Evolutionary conservation across 2,113 vertebrate species (phyloP), one percentile per base, ranked within the genome.

Genomic region (Garra rufa): DNA sequence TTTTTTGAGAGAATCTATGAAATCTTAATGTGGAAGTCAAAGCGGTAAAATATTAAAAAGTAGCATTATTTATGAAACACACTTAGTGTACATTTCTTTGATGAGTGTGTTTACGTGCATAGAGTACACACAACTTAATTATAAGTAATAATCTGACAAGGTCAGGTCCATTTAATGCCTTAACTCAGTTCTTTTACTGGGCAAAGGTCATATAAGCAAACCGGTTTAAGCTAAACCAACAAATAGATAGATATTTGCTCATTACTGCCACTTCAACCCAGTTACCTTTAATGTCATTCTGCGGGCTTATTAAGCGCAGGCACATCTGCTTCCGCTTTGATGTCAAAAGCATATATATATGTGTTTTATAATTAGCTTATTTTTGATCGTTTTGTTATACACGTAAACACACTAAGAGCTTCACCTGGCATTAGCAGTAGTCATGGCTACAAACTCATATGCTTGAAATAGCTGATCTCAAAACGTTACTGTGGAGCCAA

Each of bases 381-480:
- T 13, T 65, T 70, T 70, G 0, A 13, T 43, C 2, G 5, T 24
- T 43, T 5, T 71, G 4, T 6, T 71, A n/a, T 44, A 19, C 65
- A 44, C 14, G 38, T 71, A 76, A 76, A 76, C 13, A 34, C 26
- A 21, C 28, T 55, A 30, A 57, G 38, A 44, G 69, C 11, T 71
- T 24, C n/a, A 44, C 6, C 41, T 15, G 69, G 11, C 6, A n/a
- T 76, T 55, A 21, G 10, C 14, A 10, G 75, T 57, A 41, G 28
- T 57, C 74, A 57, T 77, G 30, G 41, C 50, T 41, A 26, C n/a
- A 17, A 6, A 43, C 38, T 61, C 28, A 59, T 4, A 30, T 24
- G 30, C 75, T 52, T 76, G 50, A 76, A 76, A 76, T 76, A 21
- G 55, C 38, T 78, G 41, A 46, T 78, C 55, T 78, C 14, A 26